A percentile compares a stretch with the other conserved stretches of the same genome.
phyloP scores from a whole-genome alignment of 2,113 vertebrate genomes.

The Panurus biarmicus region DNA sequence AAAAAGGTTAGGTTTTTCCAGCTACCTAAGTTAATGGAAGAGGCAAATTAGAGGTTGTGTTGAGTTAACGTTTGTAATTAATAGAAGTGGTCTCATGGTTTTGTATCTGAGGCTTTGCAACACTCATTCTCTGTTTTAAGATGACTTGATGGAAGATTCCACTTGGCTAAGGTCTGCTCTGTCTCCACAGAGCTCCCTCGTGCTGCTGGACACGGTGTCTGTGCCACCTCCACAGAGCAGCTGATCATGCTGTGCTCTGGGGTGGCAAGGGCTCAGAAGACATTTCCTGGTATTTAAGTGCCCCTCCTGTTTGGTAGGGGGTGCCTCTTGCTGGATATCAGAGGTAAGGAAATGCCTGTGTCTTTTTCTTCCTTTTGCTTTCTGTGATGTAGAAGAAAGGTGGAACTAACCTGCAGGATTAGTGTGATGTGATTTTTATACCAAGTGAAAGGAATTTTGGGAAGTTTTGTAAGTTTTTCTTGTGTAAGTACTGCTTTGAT shows the following conservation, averaged over 20 bases:
- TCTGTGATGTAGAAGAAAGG: background rate
- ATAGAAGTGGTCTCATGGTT: background rate
- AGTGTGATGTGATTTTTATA: background rate
- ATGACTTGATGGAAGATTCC: background rate
- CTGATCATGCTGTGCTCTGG: background rate
- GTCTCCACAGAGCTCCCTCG: background rate
- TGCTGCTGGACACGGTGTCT: background rate
- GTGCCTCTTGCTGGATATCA: background rate
- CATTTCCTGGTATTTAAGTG: background rate
- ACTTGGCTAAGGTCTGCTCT: background rate
- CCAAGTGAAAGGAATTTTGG: background rate
- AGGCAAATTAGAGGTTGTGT: background rate
- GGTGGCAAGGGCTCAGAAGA: background rate
- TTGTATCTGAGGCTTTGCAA: background rate
- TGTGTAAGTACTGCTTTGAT: background rate
- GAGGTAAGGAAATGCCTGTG: background rate
- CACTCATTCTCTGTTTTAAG: rapidly evolving
- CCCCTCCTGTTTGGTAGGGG: background rate
- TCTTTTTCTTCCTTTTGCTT: background rate
- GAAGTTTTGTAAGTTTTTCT: background rate
- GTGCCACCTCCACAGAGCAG: background rate
- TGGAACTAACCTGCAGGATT: background rate
- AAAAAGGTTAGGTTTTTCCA: background rate
- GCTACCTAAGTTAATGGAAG: background rate
- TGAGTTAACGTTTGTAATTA: background rate